phyloP scores from a whole-genome alignment of 2,797 vertebrate species.

The Rhinella marina region DNA sequence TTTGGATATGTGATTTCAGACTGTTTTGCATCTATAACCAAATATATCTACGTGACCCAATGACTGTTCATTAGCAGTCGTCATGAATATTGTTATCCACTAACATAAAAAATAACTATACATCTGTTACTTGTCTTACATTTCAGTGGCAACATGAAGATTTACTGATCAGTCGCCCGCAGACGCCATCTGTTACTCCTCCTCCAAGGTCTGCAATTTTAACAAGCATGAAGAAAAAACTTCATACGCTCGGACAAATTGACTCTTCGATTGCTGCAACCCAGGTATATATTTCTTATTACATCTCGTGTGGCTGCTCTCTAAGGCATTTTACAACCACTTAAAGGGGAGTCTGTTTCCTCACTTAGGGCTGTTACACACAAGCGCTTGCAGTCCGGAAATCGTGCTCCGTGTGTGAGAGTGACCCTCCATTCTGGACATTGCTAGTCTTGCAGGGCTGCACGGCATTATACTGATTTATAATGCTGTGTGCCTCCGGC shows the following conservation, averaged over 20 bases:
- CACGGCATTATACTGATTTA: too few species aligned
- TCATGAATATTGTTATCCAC: not conserved
- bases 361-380: too few species aligned
- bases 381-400: too few species aligned
- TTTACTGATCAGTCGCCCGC: constrained; percentile 86
- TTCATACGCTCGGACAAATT: constrained; percentile 94
- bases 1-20: too few species aligned
- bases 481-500: too few species aligned
- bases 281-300: constrained; percentile 78
- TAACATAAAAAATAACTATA: not conserved
- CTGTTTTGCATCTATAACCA: not conserved
- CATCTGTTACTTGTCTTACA: constrained; percentile 7
- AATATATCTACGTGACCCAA: too few species aligned
- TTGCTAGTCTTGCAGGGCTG: too few species aligned
- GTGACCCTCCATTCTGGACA: too few species aligned
- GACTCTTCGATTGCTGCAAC: constrained; percentile 88
- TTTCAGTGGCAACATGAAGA: constrained; percentile 97
- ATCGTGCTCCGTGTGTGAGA: too few species aligned
- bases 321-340: too few species aligned
- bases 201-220: constrained; percentile 92
- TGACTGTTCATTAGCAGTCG: not conserved
- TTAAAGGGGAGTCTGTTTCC: too few species aligned
- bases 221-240: constrained; percentile 97
- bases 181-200: constrained; percentile 88
- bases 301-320: not conserved